Evolutionary conservation across 2,113 vertebrate genomes (phyloP).

Genomic region (Trogon surrucura): DNA sequence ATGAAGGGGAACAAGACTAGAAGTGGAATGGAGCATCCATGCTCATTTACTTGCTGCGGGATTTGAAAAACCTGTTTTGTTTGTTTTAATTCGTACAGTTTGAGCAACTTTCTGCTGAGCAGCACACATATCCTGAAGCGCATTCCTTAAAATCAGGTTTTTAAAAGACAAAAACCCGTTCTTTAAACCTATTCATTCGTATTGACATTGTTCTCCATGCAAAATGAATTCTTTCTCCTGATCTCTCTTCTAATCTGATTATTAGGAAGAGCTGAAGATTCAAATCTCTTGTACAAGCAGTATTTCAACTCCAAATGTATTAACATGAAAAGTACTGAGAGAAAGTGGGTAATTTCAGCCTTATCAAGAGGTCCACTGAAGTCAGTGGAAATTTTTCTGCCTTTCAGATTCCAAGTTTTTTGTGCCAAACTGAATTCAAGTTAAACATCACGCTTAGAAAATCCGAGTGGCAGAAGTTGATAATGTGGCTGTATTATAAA

Average conservation of each 20-base stretch:
- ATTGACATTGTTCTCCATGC: background rate
- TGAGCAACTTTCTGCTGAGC: background rate
- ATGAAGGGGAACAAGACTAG: background rate
- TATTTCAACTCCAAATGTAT: background rate
- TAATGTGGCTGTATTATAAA: background rate
- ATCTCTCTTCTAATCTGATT: background rate
- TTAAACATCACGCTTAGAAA: background rate
- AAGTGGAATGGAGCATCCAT: background rate
- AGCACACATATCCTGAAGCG: background rate
- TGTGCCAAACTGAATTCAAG: background rate
- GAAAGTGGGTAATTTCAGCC: rapidly evolving
- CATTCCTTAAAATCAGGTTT: background rate
- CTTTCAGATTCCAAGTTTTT: background rate
- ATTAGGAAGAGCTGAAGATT: background rate
- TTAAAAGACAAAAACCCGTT: background rate
- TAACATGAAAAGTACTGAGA: background rate
- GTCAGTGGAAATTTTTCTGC: background rate
- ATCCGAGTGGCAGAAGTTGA: background rate
- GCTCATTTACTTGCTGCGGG: background rate
- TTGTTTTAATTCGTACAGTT: background rate
- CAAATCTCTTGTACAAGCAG: background rate
- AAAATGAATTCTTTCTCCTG: background rate
- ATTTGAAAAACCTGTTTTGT: background rate
- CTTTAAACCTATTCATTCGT: background rate
- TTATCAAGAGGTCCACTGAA: background rate